Conservation (phyloP, 2,113 vertebrate genomes). For the Rhabdomys dilectus region DNA sequence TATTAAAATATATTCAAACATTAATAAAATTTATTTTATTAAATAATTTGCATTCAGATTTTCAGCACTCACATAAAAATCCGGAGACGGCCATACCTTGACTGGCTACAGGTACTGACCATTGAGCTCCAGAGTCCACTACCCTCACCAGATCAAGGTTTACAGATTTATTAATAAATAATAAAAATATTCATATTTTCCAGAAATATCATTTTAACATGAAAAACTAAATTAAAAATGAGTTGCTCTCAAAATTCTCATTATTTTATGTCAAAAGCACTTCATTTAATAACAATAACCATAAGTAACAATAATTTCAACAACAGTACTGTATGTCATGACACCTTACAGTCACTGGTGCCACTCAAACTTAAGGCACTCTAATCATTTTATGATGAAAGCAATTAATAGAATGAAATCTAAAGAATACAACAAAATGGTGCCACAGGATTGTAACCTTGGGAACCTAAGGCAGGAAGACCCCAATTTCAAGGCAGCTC, state of each 20-base stretch:
- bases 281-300: constrained; percentile 20
- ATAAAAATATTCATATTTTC: background rate
- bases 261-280: constrained; percentile 24
- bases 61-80: background rate
- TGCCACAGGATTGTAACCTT: background rate
- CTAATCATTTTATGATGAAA: background rate
- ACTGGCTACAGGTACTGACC: background rate
- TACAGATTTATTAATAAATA: background rate
- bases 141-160: background rate
- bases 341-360: constrained; percentile 3
- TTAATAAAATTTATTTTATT: background rate
- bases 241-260: constrained; percentile 42
- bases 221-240: constrained; percentile 1
- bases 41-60: background rate
- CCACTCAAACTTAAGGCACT: constrained; percentile 1
- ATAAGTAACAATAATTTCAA: background rate
- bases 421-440: background rate
- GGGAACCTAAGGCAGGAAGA: background rate
- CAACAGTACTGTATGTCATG: background rate
- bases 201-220: background rate
- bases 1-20: constrained; percentile 23
- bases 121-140: background rate
- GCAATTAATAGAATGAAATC: constrained; percentile 60
- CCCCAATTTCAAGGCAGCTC: background rate
- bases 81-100: background rate